Evolutionary conservation across 2,113 vertebrate species (phyloP).

Genomic region (Ailurus styani): DNA sequence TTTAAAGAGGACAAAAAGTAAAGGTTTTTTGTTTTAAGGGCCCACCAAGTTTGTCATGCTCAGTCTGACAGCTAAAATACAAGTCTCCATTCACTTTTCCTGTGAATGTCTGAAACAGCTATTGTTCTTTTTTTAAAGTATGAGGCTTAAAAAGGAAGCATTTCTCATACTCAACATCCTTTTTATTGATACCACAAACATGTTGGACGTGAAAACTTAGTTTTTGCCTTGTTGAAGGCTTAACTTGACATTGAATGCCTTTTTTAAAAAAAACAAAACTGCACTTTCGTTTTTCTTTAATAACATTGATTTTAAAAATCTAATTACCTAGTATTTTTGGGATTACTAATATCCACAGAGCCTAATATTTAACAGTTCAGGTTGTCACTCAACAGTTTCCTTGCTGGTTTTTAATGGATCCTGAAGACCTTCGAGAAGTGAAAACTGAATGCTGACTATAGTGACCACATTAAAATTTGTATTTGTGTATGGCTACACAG

Average conservation of each 20-base stretch:
- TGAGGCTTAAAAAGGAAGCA: constrained; percentile 49
- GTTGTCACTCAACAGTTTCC: constrained; percentile 55
- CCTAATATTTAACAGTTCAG: constrained; percentile 44
- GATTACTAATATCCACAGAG: constrained; percentile 49
- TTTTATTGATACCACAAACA: constrained; percentile 61
- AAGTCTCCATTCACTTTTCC: constrained; percentile 63
- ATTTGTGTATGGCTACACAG: constrained; percentile 52
- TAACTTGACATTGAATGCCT: constrained; percentile 38
- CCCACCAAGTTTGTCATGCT: constrained; percentile 56
- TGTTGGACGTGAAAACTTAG: constrained; percentile 64
- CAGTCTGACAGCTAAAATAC: constrained; percentile 62
- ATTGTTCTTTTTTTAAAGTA: constrained; percentile 46
- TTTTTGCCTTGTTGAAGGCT: constrained; percentile 66
- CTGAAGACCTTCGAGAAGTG: constrained; percentile 38
- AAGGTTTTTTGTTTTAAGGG: constrained; percentile 62
- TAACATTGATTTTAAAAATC: constrained; percentile 32
- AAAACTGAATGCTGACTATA: constrained; percentile 64
- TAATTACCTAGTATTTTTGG: background rate
- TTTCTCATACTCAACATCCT: constrained; percentile 62
- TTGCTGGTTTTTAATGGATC: constrained; percentile 67
- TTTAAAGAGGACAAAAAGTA: constrained; percentile 73
- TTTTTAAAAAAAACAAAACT: constrained; percentile 31
- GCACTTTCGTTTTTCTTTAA: background rate
- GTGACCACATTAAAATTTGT: constrained; percentile 68
- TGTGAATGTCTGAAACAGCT: constrained; percentile 57